A percentile compares a stretch with the other conserved stretches of the same genome.
phyloP scores from a whole-genome alignment of 2,888 invertebrate genomes.

The Orchesella flavescens region DNA sequence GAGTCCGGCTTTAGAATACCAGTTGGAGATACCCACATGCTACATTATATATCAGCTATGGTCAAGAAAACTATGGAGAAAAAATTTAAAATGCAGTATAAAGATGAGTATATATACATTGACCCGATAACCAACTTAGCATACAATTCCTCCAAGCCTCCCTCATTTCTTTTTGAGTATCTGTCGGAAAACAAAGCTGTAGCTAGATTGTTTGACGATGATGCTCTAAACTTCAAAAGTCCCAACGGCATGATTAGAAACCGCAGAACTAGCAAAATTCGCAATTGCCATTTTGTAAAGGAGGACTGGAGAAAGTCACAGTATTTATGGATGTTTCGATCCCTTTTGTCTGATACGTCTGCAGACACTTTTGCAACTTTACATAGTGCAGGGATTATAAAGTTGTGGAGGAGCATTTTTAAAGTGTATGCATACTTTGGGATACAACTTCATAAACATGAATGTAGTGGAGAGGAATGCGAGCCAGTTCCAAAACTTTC shows the following conservation, averaged over 20 bases:
- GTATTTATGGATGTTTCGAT: constrained; percentile 15
- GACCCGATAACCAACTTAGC: neutral
- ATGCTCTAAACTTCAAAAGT: neutral
- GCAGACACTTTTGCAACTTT: neutral
- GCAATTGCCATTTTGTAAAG: neutral
- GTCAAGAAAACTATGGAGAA: neutral
- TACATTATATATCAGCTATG: too few species aligned
- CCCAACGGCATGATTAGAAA: neutral
- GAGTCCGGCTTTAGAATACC: constrained; percentile 1
- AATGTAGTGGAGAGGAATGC: neutral
- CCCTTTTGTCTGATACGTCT: neutral
- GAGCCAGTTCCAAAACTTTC: constrained; percentile 2
- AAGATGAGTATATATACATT: neutral
- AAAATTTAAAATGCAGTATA: neutral
- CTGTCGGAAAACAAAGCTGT: neutral
- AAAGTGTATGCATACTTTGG: constrained; percentile 16
- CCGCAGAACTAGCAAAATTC: neutral
- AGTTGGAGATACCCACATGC: neutral
- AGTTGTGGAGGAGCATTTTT: constrained; percentile 2
- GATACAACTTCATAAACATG: constrained; percentile 1
- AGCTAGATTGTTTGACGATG: neutral
- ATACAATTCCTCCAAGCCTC: neutral
- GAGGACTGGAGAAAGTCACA: constrained; percentile 7
- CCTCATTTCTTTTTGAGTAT: neutral
- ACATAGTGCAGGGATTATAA: constrained; percentile 1